Conservation (phyloP, 1,140 invertebrate species). For the Sycophila sp. region DNA sequence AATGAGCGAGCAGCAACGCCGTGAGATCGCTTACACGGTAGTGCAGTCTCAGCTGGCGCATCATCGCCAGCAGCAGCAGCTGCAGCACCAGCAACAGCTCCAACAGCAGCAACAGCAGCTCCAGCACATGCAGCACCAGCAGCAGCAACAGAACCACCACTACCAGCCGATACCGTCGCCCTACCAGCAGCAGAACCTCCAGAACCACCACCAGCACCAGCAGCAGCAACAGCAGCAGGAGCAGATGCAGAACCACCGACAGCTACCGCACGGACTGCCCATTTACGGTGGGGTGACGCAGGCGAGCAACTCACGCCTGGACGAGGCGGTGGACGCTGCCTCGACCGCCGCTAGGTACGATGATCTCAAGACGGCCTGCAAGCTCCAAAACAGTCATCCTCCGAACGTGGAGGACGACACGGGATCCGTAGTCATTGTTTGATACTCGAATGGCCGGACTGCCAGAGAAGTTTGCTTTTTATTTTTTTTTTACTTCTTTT, state of each 20-base stretch:
- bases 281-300: slow-evolving; percentile 41
- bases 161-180: slow-evolving; percentile 1
- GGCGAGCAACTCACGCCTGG: slow-evolving; percentile 59
- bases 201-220: slow-evolving; percentile 1
- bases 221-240: slow-evolving; percentile 4
- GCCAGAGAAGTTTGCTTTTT: neutral
- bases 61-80: slow-evolving; percentile 51
- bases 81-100: slow-evolving; percentile 33
- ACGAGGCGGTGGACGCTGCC: slow-evolving; percentile 52
- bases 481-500: neutral
- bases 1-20: slow-evolving; percentile 87
- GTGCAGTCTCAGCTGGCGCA: slow-evolving; percentile 71
- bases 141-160: slow-evolving; percentile 5
- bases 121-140: neutral
- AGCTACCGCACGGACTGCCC: neutral
- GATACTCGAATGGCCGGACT: slow-evolving; percentile 42
- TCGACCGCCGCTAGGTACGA: slow-evolving; percentile 62
- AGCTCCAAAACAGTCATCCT: slow-evolving; percentile 58
- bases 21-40: slow-evolving; percentile 92
- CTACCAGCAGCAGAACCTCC: slow-evolving; percentile 16
- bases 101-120: slow-evolving; percentile 15
- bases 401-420: slow-evolving; percentile 64
- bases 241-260: neutral
- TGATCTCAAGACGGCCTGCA: slow-evolving; percentile 66
- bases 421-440: slow-evolving; percentile 67